phyloP scores from a whole-genome alignment of 2,113 vertebrate genomes.

The Mirounga angustirostris region DNA sequence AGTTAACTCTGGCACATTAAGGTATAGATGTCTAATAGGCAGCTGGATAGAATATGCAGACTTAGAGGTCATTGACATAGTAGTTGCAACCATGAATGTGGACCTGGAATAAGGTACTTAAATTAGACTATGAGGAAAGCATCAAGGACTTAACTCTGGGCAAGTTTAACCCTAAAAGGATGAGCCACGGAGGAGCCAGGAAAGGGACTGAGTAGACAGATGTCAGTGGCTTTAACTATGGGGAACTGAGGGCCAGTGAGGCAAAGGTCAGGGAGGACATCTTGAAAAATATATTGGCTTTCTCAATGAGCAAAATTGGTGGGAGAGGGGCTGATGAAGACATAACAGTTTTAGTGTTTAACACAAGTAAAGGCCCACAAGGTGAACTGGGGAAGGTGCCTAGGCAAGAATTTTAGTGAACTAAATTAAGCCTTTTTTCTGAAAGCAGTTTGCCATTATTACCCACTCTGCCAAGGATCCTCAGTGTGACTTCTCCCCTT shows the following conservation, averaged over 20 bases:
- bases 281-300: background rate
- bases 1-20: background rate
- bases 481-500: background rate
- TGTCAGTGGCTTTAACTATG: background rate
- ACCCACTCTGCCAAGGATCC: background rate
- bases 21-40: background rate
- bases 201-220: background rate
- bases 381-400: background rate
- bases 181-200: background rate
- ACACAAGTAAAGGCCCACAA: background rate
- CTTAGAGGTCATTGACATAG: background rate
- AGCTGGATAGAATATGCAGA: background rate
- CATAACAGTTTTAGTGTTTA: constrained; percentile 9
- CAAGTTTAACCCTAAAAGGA: background rate
- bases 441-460: constrained; percentile 16
- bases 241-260: background rate
- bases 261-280: background rate
- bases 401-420: constrained; percentile 35
- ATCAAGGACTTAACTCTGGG: constrained; percentile 11
- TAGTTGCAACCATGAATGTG: background rate
- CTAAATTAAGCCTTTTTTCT: background rate
- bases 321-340: background rate
- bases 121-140: constrained; percentile 24
- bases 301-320: background rate
- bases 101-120: background rate